Conservation (phyloP, 2,113 vertebrate species). For the Larimichthys crocea region DNA sequence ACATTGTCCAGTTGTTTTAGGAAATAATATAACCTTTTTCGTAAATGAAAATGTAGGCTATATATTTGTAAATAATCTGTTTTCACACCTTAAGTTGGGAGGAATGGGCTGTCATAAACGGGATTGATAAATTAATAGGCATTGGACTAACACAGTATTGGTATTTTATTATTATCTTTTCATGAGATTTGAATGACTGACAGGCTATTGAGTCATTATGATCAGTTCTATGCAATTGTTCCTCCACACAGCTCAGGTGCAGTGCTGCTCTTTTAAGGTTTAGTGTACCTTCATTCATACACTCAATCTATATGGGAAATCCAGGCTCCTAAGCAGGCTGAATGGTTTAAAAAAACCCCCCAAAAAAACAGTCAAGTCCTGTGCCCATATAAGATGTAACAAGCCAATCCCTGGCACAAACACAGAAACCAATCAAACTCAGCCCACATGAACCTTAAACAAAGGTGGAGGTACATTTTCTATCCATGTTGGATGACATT, state of each 20-base stretch:
- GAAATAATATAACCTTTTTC: background rate
- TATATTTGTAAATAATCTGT: background rate
- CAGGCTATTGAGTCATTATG: background rate
- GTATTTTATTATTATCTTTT: too few relatives aligned
- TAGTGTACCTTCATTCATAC: conserved; percentile 33
- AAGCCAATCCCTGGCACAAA: conserved; percentile 80
- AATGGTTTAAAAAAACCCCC: conserved; percentile 32
- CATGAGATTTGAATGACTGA: background rate
- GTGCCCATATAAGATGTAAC: conserved; percentile 63
- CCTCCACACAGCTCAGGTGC: background rate
- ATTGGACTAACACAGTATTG: background rate
- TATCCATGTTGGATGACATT: conserved; percentile 91
- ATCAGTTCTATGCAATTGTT: conserved; percentile 7
- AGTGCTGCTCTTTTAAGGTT: conserved; percentile 7
- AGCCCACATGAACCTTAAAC: conserved; percentile 90
- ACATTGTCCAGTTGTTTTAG: background rate
- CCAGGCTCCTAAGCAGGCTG: conserved; percentile 8
- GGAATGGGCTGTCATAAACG: background rate
- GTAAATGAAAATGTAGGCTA: background rate
- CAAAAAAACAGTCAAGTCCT: conserved; percentile 34
- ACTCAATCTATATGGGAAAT: conserved; percentile 19
- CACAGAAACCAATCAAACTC: conserved; percentile 83
- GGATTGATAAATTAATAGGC: background rate
- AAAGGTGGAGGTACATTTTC: conserved; percentile 90
- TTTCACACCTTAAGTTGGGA: background rate